Percentiles rank a stretch among this genome's conserved stretches.
phyloP scores from a whole-genome alignment of 2,888 invertebrate genomes.

The Lasioglossum lativentre region DNA sequence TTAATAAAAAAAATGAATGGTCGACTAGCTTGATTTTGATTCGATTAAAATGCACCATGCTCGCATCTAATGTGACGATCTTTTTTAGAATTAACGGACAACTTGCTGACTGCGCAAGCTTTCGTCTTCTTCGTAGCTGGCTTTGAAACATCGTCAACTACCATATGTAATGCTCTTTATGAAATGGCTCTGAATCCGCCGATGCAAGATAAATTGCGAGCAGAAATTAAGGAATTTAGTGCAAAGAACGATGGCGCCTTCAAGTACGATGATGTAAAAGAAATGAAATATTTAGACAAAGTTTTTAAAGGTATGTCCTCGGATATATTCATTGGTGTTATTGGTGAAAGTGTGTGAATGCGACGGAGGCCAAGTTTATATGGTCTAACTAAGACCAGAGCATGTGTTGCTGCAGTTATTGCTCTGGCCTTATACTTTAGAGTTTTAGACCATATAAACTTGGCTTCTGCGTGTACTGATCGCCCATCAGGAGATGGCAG shows the following conservation, averaged over 20 bases:
- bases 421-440: no score
- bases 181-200: conserved; percentile 71
- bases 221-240: conserved; percentile 67
- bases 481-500: no score
- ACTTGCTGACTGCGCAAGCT: conserved; percentile 71
- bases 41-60: not conserved
- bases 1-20: not conserved
- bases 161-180: conserved; percentile 74
- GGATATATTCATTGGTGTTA: not conserved
- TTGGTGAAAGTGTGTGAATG: not conserved
- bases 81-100: conserved; percentile 70
- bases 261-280: conserved; percentile 81
- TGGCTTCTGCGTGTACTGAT: no score
- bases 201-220: conserved; percentile 69
- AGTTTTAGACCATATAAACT: no score
- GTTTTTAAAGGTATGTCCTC: conserved; percentile 78
- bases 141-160: conserved; percentile 74
- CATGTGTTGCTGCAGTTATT: no score
- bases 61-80: not conserved
- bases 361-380: no score
- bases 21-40: not conserved
- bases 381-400: no score
- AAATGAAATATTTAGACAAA: conserved; percentile 84
- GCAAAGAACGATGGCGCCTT: conserved; percentile 76
- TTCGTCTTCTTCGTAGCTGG: conserved; percentile 75